Base-by-base conservation (phyloP, 2,113 vertebrate species). In the Glaucidium brasilianum region DNA sequence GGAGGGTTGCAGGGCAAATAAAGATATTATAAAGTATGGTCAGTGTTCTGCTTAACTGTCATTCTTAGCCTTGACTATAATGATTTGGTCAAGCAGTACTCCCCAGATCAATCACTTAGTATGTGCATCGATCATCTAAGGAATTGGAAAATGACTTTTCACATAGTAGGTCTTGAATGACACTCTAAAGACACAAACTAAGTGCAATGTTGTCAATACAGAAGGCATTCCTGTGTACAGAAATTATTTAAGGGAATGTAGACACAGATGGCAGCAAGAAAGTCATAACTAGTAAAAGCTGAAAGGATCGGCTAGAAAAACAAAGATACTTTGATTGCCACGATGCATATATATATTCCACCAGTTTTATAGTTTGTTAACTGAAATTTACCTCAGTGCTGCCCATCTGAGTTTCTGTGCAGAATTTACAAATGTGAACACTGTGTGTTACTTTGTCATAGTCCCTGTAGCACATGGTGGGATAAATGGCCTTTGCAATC, bases 41-140 rank as follows among this genome's bases (percentile, higher is more conserved):
- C n/a, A 32, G 2, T 39, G 7, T 60, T 67, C 83, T 49, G 26
- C 27, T 84, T 35, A 58, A 22, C 12, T 75, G 78, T 21, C 14
- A 13, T 43, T 32, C 7, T 55, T 59, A 35, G 6, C 34, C 23
- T 27, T 41, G 21, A 55, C 15, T 71, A 6, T 62, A 52, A 6
- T 6, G 20, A 11, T 58, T 73, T 74, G 5, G 34, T 50, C 1
- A 10, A 35, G 32, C 63, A 60, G 2, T 34, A 5, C 11, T 94
- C 12, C 21, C 43, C 30, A 43, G 0, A 43, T 56, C 34, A 49
- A 7, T 34, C 2, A 4, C 56, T 25, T 64, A 20, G 6, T 78
- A 29, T 5, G 8, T 12, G 16, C 30, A 52, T 2, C 3, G 0
- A 1, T 52, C n/a, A 37, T 69, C 79, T 37, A 52, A 73, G 37